Percentiles rank a stretch among this genome's conserved stretches.
Conservation (phyloP, 2,113 vertebrate genomes). For the Brachyistius frenatus region DNA sequence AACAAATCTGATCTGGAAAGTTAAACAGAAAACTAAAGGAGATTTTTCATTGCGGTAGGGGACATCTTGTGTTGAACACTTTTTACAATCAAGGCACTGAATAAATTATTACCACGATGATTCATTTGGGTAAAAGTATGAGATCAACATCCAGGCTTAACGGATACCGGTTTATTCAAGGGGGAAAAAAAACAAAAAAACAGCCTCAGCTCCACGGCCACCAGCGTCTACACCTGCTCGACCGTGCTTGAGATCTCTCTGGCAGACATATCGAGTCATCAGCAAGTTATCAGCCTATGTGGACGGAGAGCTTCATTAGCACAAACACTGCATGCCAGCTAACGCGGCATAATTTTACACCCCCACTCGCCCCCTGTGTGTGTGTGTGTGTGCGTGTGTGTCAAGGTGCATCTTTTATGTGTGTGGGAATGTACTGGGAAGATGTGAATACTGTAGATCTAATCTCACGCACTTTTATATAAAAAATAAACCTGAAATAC, state of each 20-base stretch:
- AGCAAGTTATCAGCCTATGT: conserved; percentile 78
- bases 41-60: neutral
- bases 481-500: neutral
- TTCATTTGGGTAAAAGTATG: neutral
- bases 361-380: conserved; percentile 54
- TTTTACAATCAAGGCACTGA: no score
- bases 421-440: conserved; percentile 32
- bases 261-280: conserved; percentile 75
- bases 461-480: conserved; percentile 24
- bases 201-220: conserved; percentile 31
- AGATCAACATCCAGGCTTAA: neutral
- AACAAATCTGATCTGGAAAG: neutral
- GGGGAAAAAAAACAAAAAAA: neutral
- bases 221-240: conserved; percentile 64
- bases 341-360: conserved; percentile 81
- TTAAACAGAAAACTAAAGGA: neutral
- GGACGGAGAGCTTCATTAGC: conserved; percentile 81
- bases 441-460: conserved; percentile 25
- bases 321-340: conserved; percentile 74
- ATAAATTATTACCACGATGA: no score
- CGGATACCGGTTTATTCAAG: neutral
- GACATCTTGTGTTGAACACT: neutral
- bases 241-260: conserved; percentile 65
- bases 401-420: conserved; percentile 43
- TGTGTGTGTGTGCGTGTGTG: conserved; percentile 26